Percentiles rank a stretch among this genome's conserved stretches.
Conservation (phyloP, 2,113 vertebrate genomes). For the Dryoscopus gambensis region DNA sequence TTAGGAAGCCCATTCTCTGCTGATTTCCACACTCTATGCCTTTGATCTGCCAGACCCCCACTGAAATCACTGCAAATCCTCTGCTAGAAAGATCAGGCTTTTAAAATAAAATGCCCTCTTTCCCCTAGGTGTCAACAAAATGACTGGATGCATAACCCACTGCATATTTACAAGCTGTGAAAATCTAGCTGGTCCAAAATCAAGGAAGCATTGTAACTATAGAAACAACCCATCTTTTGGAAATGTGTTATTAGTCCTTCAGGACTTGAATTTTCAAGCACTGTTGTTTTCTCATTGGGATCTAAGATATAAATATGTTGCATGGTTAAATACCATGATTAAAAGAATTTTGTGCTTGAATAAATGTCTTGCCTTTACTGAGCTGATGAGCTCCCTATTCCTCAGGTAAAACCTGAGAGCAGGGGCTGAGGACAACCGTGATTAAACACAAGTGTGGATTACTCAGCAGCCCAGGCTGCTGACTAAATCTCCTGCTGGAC, state of each 20-base stretch:
- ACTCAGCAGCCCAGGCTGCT: background rate
- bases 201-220: background rate
- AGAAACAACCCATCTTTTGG: constrained; percentile 19
- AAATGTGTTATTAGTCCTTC: background rate
- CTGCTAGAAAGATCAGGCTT: background rate
- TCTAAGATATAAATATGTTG: background rate
- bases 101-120: background rate
- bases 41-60: background rate
- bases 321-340: background rate
- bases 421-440: background rate
- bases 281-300: background rate
- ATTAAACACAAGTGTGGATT: background rate
- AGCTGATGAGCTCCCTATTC: background rate
- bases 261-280: background rate
- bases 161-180: background rate
- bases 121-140: background rate
- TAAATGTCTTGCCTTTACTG: background rate
- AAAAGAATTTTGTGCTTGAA: background rate
- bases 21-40: background rate
- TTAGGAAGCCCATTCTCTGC: background rate
- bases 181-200: background rate
- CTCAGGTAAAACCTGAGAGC: background rate
- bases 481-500: background rate
- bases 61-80: background rate
- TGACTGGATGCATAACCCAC: background rate